Conservation (phyloP, 2,797 vertebrate species). For the Lagorchestes hirsutus region DNA sequence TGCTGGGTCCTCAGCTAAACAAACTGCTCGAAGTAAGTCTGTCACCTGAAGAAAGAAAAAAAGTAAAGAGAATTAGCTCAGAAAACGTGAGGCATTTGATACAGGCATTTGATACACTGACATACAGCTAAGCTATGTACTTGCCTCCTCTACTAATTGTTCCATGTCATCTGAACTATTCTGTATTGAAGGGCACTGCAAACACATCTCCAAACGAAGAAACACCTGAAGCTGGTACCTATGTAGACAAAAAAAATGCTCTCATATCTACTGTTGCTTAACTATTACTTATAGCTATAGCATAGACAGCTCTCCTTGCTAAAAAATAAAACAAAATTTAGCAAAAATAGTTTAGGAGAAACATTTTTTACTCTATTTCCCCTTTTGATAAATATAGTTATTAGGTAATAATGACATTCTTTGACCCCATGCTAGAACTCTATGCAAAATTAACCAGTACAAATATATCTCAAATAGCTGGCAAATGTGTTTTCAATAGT, state of each 20-base stretch:
- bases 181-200: slow-evolving; percentile 84
- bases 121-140: slow-evolving; percentile 34
- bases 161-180: slow-evolving; percentile 85
- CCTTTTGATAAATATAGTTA: neutral
- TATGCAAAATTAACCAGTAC: slow-evolving; percentile 1
- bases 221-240: slow-evolving; percentile 95
- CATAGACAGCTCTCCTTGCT: neutral
- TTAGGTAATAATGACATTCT: neutral
- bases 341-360: neutral
- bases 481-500: slow-evolving; percentile 34
- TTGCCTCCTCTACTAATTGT: slow-evolving; percentile 92
- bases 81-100: neutral
- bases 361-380: neutral
- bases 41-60: slow-evolving; percentile 88
- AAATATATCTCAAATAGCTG: neutral
- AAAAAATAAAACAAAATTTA: slow-evolving; percentile 9
- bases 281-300: neutral
- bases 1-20: slow-evolving; percentile 92
- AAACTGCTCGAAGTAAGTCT: slow-evolving; percentile 93
- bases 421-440: neutral
- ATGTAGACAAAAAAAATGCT: slow-evolving; percentile 50
- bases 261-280: neutral
- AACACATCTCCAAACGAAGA: slow-evolving; percentile 92
- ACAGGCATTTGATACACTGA: neutral
- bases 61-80: slow-evolving; percentile 47